These are phyloP conservation scores for Malaclemys terrapin DNA, from an alignment of 2,113 vertebrate genomes.

Conservation along the genomic window DNA sequence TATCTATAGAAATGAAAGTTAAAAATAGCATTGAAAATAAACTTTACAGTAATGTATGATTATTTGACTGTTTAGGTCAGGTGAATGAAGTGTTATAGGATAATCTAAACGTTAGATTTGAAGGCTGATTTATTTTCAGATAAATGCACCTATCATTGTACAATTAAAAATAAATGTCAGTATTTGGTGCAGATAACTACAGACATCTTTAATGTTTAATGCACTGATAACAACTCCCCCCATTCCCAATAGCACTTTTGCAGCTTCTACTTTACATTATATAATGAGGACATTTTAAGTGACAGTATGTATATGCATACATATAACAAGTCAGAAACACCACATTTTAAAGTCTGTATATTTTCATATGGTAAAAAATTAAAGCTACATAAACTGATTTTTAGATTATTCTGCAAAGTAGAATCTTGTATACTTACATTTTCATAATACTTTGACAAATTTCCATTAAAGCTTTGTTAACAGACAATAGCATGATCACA, in stretches of 20 bases:
- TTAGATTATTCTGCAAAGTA: constrained; percentile 80
- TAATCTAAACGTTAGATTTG: constrained; percentile 66
- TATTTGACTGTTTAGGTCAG: constrained; percentile 76
- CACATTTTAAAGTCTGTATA: constrained; percentile 63
- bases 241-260: constrained; percentile 55
- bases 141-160: constrained; percentile 71
- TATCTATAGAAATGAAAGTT: constrained; percentile 84
- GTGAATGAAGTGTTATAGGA: constrained; percentile 64
- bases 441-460: constrained; percentile 64
- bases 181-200: constrained; percentile 72
- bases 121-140: constrained; percentile 76
- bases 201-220: constrained; percentile 67
- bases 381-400: constrained; percentile 80
- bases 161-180: constrained; percentile 74
- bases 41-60: constrained; percentile 82
- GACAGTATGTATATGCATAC: constrained; percentile 26
- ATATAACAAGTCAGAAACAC: constrained; percentile 51
- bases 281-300: constrained; percentile 56
- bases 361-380: constrained; percentile 74
- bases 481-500: constrained; percentile 58
- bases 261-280: constrained; percentile 74
- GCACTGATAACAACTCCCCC: constrained; percentile 62
- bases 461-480: constrained; percentile 78
- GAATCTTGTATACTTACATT: constrained; percentile 59
- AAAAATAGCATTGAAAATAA: constrained; percentile 88